phyloP scores from a whole-genome alignment of 2,113 vertebrate genomes.

The Alouatta palliata region DNA sequence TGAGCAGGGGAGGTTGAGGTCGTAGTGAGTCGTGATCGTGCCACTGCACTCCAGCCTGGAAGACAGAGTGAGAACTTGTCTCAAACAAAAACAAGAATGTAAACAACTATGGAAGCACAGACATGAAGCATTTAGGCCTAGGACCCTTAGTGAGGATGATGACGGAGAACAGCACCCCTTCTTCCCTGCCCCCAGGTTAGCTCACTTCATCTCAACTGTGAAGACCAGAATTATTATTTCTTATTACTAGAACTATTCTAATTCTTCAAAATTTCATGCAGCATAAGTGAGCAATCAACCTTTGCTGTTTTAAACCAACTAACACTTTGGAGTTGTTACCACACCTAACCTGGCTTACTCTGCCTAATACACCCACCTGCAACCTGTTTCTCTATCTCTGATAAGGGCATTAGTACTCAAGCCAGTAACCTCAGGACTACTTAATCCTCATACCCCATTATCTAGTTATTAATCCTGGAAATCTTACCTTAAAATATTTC shows the following conservation, averaged over 20 bases:
- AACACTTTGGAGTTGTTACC: not conserved
- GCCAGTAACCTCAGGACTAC: not conserved
- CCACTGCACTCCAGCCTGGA: too few species aligned
- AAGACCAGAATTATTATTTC: not conserved
- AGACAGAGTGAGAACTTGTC: too few species aligned
- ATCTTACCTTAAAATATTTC: not conserved
- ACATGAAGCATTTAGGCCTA: not conserved
- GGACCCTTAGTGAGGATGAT: not conserved
- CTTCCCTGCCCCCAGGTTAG: not conserved
- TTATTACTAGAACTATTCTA: not conserved
- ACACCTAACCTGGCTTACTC: not conserved
- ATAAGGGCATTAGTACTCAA: not conserved
- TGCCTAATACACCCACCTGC: not conserved
- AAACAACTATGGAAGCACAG: not conserved
- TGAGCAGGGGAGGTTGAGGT: too few species aligned
- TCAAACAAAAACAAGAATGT: too few species aligned
- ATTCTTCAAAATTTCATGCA: not conserved
- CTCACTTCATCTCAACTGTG: not conserved
- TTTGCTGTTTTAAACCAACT: not conserved
- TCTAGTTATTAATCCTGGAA: not conserved
- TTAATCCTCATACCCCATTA: not conserved
- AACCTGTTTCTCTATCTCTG: not conserved
- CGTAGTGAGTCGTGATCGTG: too few species aligned
- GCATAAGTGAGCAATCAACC: not conserved
- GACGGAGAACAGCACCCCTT: rapidly evolving